Base-by-base conservation (phyloP, 2,888 invertebrate genomes). In the Phalangium opilio region DNA sequence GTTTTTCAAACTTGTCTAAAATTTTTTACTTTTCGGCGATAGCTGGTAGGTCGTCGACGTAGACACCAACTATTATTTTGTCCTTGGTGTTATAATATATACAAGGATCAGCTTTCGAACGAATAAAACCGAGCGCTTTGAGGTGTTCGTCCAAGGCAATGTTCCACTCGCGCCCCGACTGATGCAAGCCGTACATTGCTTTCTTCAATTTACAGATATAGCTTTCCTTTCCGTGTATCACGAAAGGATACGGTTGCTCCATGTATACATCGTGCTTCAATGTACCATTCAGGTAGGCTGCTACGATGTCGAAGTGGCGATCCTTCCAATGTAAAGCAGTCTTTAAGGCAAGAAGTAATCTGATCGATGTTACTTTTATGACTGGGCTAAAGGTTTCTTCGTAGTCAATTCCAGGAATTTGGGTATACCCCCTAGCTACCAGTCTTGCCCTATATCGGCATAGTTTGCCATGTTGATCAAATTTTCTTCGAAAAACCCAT, bases 391-490 rank as follows among this genome's bases (percentile, higher is more conserved):
- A 42, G 3, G 8, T 19, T 4, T 42, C 20, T 8, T 42, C 21
- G 20, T 21, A 42, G 18, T 42, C 42, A 38, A 11, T 11, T 10
- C 39, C 61, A 41, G 18, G n/a, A n/a, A n/a, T n/a, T n/a, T n/a
- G n/a, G n/a, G n/a, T n/a, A n/a, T n/a, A n/a, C n/a, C n/a, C n/a
- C n/a, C n/a, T n/a, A n/a, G n/a, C n/a, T n/a, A n/a, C n/a, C n/a
- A n/a, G n/a, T n/a, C n/a, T n/a, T n/a, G 58, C 60, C 43, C 59
- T 61, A 54, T 53, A 60, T 12, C 43, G 42, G 7, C 19, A 12
- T 3, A 54, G 43, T 19, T 53, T 40, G 14, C 47, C 47, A 14
- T 8, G 17, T 21, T 18, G 7, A 39, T 40, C n/a, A 12, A 15
- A 12, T 17, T 47, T 47, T n/a, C 18, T 43, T 11, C 34, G 3